phyloP scores from a whole-genome alignment of 2,888 invertebrate species.

The Epiblema foenella region DNA sequence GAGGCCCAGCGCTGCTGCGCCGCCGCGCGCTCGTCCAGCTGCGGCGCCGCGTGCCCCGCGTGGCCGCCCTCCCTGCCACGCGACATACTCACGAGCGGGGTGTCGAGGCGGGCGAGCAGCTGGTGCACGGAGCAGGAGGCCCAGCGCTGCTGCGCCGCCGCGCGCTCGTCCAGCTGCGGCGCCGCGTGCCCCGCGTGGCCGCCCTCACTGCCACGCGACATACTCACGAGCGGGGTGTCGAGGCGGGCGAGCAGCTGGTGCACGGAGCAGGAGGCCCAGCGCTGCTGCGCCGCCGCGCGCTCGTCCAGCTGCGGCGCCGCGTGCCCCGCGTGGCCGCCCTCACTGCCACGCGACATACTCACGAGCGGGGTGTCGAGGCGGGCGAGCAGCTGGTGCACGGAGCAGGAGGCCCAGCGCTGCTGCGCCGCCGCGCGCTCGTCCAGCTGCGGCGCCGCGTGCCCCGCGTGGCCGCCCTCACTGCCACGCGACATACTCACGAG shows the following conservation, averaged over 20 bases:
- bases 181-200: too few species aligned
- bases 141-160: slow-evolving; percentile 22
- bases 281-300: slow-evolving; percentile 17
- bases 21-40: slow-evolving; percentile 15
- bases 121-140: slow-evolving; percentile 1
- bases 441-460: slow-evolving; percentile 8
- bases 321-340: too few species aligned
- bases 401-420: slow-evolving; percentile 8
- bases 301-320: slow-evolving; percentile 12
- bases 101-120: slow-evolving; percentile 2
- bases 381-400: background rate
- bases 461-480: too few species aligned
- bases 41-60: slow-evolving; percentile 10
- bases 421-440: slow-evolving; percentile 21
- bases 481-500: background rate
- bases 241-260: slow-evolving; percentile 1
- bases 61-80: too few species aligned
- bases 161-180: slow-evolving; percentile 16
- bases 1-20: slow-evolving; percentile 15
- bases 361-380: slow-evolving; percentile 14
- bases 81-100: background rate
- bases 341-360: background rate
- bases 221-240: slow-evolving; percentile 14
- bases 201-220: background rate
- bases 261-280: slow-evolving; percentile 7